Evolutionary conservation across 2,113 vertebrate species (phyloP).

Genomic region (Pavo muticus): DNA sequence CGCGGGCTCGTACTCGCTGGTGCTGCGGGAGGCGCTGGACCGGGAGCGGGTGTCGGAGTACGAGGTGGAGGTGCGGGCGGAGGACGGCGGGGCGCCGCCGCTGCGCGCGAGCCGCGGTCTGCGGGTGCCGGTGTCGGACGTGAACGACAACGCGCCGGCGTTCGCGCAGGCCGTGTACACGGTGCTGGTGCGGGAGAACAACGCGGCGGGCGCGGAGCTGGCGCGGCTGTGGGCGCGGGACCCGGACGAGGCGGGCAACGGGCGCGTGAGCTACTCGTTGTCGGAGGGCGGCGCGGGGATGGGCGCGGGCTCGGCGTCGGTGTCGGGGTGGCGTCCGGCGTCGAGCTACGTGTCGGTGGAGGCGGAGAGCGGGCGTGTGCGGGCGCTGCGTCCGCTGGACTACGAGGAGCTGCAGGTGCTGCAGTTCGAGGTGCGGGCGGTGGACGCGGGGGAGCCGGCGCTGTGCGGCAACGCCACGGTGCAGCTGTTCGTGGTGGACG

Average conservation of each 20-base stretch:
- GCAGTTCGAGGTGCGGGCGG: conserved; percentile 77
- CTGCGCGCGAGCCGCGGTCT: conserved; percentile 72
- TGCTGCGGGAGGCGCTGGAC: conserved; percentile 73
- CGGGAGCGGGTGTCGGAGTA: conserved; percentile 78
- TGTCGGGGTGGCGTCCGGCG: not conserved
- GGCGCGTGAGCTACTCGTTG: conserved; percentile 73
- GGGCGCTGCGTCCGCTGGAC: conserved; percentile 51
- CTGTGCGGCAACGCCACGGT: conserved; percentile 71
- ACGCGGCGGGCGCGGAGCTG: conserved; percentile 72
- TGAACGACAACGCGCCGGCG: conserved; percentile 56
- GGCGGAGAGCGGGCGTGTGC: conserved; percentile 31
- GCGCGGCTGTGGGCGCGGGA: conserved; percentile 69
- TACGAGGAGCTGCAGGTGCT: conserved; percentile 77
- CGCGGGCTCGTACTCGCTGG: conserved; percentile 71
- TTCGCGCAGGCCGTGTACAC: conserved; percentile 74
- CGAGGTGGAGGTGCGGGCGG: conserved; percentile 66
- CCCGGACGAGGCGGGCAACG: conserved; percentile 78
- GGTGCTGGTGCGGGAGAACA: conserved; percentile 71
- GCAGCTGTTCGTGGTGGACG: conserved; percentile 75
- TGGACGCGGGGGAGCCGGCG: conserved; percentile 71
- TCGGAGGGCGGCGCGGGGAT: not conserved
- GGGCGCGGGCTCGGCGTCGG: not conserved
- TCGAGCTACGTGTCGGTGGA: conserved; percentile 67
- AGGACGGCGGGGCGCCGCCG: conserved; percentile 57
- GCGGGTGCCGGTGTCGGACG: conserved; percentile 72